Conservation (phyloP, 2,888 invertebrate species). For the Andricus quercusramuli region DNA sequence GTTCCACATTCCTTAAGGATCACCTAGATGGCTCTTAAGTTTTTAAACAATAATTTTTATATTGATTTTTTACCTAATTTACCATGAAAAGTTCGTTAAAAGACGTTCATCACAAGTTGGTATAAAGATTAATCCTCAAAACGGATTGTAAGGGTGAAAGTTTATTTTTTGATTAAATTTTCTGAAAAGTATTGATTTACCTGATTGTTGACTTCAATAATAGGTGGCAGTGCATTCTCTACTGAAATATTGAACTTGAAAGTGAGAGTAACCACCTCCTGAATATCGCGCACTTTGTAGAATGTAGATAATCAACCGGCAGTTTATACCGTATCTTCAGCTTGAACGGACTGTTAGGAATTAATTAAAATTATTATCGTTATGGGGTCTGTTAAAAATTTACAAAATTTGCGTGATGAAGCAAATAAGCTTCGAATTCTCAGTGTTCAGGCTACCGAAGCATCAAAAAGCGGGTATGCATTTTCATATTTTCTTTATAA, state of each 20-base stretch:
- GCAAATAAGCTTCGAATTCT: constrained; percentile 84
- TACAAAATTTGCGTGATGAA: constrained; percentile 80
- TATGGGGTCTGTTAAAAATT: constrained; percentile 68
- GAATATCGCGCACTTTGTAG: constrained; percentile 57
- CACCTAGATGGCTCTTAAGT: constrained; percentile 18
- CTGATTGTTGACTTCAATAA: background rate
- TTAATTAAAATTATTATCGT: constrained; percentile 39
- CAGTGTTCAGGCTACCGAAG: constrained; percentile 83
- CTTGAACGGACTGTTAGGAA: constrained; percentile 43
- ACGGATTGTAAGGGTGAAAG: background rate
- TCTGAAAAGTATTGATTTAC: constrained; percentile 8
- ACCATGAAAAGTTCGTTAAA: background rate
- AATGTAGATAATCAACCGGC: constrained; percentile 53
- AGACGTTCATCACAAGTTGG: background rate
- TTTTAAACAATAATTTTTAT: background rate
- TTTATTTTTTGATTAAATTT: background rate
- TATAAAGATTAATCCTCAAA: background rate
- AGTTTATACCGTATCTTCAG: constrained; percentile 66
- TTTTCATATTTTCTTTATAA: constrained; percentile 25
- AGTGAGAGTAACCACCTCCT: constrained; percentile 48
- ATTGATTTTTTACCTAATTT: background rate
- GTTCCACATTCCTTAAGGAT: background rate
- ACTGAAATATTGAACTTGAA: constrained; percentile 34
- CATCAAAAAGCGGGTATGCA: constrained; percentile 84
- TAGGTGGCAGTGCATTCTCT: constrained; percentile 26